These are phyloP conservation scores for Apis cerana DNA, from an alignment of 1,140 invertebrate species.

Conservation along the genomic window DNA sequence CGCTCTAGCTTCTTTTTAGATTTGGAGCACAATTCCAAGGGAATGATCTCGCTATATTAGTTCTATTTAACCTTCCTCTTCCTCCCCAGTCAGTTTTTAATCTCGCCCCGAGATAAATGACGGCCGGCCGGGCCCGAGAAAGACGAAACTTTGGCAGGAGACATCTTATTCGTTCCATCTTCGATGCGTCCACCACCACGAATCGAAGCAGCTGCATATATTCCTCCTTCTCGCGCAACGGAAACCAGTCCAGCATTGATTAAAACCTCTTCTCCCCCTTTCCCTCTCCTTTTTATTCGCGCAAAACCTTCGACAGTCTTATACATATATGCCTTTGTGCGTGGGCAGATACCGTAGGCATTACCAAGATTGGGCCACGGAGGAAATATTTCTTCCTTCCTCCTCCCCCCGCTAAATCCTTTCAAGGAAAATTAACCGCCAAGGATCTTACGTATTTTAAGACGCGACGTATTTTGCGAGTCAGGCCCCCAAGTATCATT, in stretches of 20 bases:
- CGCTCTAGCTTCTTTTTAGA: too few relatives aligned
- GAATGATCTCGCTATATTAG: neutral
- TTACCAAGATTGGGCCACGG: constrained; percentile 21
- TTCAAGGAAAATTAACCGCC: constrained; percentile 21
- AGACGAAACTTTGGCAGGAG: neutral
- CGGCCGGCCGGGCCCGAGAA: neutral
- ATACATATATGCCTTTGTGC: too few relatives aligned
- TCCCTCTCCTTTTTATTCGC: neutral
- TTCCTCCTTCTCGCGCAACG: neutral
- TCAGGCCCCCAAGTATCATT: neutral
- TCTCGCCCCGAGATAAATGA: constrained; percentile 4
- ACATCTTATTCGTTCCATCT: neutral
- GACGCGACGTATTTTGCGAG: neutral
- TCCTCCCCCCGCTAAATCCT: constrained; percentile 2
- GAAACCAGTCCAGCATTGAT: neutral
- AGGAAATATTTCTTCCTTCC: constrained; percentile 19
- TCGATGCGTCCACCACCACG: neutral
- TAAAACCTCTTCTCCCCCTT: neutral
- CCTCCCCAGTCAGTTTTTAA: constrained; percentile 4
- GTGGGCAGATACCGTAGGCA: neutral
- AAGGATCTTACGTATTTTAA: neutral
- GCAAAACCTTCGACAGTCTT: neutral
- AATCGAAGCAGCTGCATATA: neutral
- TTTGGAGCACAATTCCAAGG: neutral
- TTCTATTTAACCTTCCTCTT: constrained; percentile 9